Conservation (phyloP, 2,797 vertebrate genomes). For the Enteromius unitaeniatus region DNA sequence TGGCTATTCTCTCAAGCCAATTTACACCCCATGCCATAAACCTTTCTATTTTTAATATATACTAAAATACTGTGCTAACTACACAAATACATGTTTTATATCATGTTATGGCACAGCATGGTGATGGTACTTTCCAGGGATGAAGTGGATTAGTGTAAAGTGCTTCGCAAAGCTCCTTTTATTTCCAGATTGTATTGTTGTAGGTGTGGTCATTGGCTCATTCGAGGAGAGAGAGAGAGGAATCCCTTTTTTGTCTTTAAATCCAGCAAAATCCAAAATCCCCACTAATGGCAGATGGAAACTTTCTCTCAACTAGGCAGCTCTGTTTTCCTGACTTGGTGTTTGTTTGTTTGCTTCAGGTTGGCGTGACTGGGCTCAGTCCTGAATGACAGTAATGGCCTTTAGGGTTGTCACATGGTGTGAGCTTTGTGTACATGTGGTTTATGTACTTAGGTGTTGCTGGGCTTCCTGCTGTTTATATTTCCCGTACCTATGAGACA, state of each 20-base stretch:
- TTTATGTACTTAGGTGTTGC: constrained; percentile 41
- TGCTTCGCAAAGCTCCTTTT: constrained; percentile 24
- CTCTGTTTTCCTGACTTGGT: constrained; percentile 29
- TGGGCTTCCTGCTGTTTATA: constrained; percentile 59
- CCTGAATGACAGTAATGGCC: constrained; percentile 36
- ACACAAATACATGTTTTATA: constrained; percentile 26
- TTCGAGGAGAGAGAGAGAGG: neutral
- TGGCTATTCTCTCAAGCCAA: neutral
- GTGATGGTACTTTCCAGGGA: constrained; percentile 5
- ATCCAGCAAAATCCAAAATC: constrained; percentile 25
- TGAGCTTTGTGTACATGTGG: constrained; percentile 13
- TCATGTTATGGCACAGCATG: constrained; percentile 27
- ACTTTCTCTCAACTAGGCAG: neutral
- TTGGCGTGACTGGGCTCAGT: constrained; percentile 22
- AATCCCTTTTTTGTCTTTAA: constrained; percentile 4
- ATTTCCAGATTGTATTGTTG: constrained; percentile 14
- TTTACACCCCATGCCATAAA: neutral
- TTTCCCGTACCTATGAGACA: constrained; percentile 58
- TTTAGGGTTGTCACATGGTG: constrained; percentile 44
- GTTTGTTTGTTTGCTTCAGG: constrained; percentile 21
- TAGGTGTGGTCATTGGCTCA: neutral
- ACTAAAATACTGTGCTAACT: constrained; percentile 14
- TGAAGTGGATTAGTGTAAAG: constrained; percentile 30
- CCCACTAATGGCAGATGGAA: constrained; percentile 28
- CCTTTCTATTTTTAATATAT: neutral